A percentile compares a stretch with the other conserved stretches of the same genome.
phyloP scores from a whole-genome alignment of 2,888 invertebrate genomes.

The Cephus sareptanus region DNA sequence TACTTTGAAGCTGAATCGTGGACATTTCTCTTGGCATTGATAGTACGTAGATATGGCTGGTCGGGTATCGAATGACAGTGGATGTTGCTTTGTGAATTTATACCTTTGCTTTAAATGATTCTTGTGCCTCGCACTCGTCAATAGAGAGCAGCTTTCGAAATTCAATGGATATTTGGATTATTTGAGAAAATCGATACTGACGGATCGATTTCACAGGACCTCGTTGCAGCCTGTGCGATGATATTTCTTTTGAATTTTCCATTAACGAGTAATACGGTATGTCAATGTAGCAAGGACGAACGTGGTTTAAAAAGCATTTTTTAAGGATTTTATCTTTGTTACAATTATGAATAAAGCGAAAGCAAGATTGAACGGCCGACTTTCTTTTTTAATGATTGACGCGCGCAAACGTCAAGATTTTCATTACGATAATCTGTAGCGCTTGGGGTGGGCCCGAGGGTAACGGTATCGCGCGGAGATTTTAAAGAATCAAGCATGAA shows the following conservation, averaged over 20 bases:
- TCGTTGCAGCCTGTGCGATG: not conserved
- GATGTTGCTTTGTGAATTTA: no score
- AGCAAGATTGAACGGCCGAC: not conserved
- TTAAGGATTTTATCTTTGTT: not conserved
- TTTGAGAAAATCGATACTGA: not conserved
- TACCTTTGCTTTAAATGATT: no score
- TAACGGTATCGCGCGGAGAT: conserved; percentile 17
- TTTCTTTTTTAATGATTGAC: conserved; percentile 21
- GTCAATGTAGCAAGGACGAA: not conserved
- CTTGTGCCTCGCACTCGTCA: no score
- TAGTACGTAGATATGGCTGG: no score
- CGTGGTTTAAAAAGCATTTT: not conserved
- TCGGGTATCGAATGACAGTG: no score
- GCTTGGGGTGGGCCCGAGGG: conserved; percentile 14
- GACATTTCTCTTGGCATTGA: no score
- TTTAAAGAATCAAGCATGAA: conserved; percentile 16
- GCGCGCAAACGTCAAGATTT: conserved; percentile 37
- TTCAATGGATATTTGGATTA: not conserved
- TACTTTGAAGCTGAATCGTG: no score
- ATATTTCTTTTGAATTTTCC: not conserved
- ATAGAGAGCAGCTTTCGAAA: no score
- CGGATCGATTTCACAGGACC: not conserved
- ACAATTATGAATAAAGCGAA: not conserved
- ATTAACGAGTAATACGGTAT: not conserved
- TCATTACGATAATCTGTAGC: conserved; percentile 39